Evolutionary conservation across 2,113 vertebrate genomes (phyloP).

Genomic region (Oreochromis spilurus): DNA sequence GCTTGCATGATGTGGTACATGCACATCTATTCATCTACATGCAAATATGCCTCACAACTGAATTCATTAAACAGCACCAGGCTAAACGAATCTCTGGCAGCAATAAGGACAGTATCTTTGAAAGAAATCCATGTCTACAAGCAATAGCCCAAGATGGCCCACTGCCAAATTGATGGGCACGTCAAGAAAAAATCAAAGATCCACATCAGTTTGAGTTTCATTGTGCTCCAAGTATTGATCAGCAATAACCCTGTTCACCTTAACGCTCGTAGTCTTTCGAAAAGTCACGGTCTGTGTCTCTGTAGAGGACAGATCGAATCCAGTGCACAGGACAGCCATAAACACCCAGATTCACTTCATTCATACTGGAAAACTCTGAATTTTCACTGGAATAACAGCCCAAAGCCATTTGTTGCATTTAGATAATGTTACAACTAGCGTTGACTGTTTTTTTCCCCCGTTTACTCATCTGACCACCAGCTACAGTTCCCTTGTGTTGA

Average conservation of each 20-base stretch:
- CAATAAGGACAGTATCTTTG: neutral
- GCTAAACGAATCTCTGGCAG: neutral
- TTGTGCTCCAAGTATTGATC: conserved; percentile 47
- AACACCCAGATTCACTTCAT: neutral
- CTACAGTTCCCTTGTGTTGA: neutral
- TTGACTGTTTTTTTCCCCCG: neutral
- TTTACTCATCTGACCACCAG: neutral
- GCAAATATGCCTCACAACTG: neutral
- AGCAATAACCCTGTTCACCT: neutral
- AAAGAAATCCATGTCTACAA: conserved; percentile 39
- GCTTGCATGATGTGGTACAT: neutral
- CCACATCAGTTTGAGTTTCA: conserved; percentile 46
- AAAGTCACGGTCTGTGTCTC: neutral
- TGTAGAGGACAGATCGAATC: neutral
- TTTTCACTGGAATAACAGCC: neutral
- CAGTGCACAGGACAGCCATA: neutral
- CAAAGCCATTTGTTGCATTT: neutral
- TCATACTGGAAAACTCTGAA: neutral
- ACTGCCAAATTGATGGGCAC: conserved; percentile 21
- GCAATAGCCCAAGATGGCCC: conserved; percentile 3
- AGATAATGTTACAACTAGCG: neutral
- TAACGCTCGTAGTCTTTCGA: neutral
- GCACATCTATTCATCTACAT: neutral
- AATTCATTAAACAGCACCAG: neutral
- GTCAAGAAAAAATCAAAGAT: conserved; percentile 53